These are phyloP conservation scores for Myotis pilosus DNA, from an alignment of 2,797 vertebrate species.

Conservation along the genomic window DNA sequence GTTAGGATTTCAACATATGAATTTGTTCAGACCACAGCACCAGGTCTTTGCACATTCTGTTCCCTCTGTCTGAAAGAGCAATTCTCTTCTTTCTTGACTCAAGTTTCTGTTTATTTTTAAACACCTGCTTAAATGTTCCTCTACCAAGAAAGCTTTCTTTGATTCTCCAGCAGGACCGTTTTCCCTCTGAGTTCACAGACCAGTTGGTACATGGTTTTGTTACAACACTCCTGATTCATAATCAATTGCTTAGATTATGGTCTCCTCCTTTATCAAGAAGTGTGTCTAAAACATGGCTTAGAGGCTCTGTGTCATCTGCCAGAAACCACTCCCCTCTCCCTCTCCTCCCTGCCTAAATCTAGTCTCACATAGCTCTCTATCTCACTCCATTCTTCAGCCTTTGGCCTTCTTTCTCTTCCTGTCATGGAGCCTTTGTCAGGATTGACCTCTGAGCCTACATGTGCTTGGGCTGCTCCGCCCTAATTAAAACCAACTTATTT, in stretches of 20 bases:
- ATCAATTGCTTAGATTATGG: too few species aligned
- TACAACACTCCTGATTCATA: too few species aligned
- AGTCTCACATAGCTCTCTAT: not conserved
- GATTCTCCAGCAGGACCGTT: not conserved
- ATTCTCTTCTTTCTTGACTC: not conserved
- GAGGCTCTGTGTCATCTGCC: not conserved
- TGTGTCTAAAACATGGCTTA: not conserved
- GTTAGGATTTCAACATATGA: not conserved
- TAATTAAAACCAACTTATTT: not conserved
- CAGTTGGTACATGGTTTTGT: fast-evolving
- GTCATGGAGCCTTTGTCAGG: fast-evolving
- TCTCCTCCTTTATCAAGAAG: not conserved
- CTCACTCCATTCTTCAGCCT: not conserved
- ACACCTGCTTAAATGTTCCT: not conserved
- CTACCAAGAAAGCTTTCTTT: not conserved
- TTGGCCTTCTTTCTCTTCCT: not conserved
- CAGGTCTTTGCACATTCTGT: not conserved
- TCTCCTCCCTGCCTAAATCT: too few species aligned
- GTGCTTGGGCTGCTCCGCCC: not conserved
- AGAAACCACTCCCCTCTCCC: not conserved
- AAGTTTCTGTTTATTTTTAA: not conserved
- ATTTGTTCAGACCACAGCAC: not conserved
- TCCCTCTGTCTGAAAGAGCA: not conserved
- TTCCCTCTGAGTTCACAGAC: not conserved
- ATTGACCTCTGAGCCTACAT: not conserved